Conservation (phyloP, 2,888 invertebrate genomes). For the Ctena decussata region DNA sequence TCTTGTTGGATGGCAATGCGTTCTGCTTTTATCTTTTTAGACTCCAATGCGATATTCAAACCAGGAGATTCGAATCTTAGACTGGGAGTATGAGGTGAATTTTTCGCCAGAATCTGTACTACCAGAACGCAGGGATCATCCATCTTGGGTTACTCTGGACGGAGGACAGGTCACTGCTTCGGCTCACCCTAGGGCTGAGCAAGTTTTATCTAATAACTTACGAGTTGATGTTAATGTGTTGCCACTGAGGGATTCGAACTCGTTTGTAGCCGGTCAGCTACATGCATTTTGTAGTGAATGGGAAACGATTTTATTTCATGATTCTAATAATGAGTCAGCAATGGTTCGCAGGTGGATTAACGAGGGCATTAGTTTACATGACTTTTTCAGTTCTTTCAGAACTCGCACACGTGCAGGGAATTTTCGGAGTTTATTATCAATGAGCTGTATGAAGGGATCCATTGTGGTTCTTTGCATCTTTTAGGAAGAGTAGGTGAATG, state of each 20-base stretch:
- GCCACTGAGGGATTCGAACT: conserved; percentile 36
- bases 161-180: conserved; percentile 28
- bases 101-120: conserved; percentile 2
- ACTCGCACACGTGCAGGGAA: not conserved
- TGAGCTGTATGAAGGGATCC: conserved; percentile 22
- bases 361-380: conserved; percentile 17
- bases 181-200: conserved; percentile 14
- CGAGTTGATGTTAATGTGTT: conserved; percentile 12
- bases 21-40: no score
- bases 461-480: conserved; percentile 33
- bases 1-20: not conserved
- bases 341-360: conserved; percentile 34
- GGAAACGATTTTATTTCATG: conserved; percentile 1
- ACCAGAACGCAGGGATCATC: not conserved
- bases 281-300: conserved; percentile 21
- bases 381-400: conserved; percentile 30
- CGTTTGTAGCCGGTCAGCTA: conserved; percentile 31
- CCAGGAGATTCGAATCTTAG: conserved; percentile 13
- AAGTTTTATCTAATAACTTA: conserved; percentile 15
- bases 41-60: no score
- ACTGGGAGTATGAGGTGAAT: conserved; percentile 13
- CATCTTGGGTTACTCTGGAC: conserved; percentile 10
- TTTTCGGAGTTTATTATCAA: conserved; percentile 17
- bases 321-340: no score
- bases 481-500: conserved; percentile 27